Conservation (phyloP, 2,888 invertebrate genomes). For the Drosophila neutralis region DNA sequence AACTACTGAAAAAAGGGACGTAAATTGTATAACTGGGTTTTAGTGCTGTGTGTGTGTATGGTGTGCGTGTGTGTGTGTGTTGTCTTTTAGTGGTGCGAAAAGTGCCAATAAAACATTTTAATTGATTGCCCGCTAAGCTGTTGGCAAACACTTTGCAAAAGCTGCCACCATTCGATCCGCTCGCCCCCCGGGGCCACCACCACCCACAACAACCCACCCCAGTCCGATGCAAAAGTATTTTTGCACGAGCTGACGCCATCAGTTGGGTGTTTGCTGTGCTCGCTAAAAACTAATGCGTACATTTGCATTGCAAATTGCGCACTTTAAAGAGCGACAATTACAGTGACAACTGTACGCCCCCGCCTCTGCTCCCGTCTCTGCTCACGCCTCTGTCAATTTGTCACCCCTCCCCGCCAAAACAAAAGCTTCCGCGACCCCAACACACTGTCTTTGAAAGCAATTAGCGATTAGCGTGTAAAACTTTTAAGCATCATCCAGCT, state of each 20-base stretch:
- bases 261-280: conserved; percentile 50
- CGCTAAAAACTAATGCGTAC: conserved; percentile 75
- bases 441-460: conserved; percentile 73
- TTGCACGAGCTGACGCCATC: conserved; percentile 53
- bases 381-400: background rate
- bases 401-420: background rate
- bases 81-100: conserved; percentile 50
- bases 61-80: conserved; percentile 30
- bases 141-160: conserved; percentile 65
- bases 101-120: conserved; percentile 78
- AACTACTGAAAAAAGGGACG: background rate
- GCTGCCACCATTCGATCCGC: conserved; percentile 18
- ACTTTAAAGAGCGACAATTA: conserved; percentile 78
- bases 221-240: conserved; percentile 39
- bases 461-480: conserved; percentile 74
- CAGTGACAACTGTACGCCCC: conserved; percentile 41
- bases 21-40: background rate
- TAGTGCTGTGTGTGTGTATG: conserved; percentile 6
- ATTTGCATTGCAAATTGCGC: conserved; percentile 80
- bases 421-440: conserved; percentile 11
- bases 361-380: background rate
- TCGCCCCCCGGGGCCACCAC: background rate
- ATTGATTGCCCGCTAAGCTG: conserved; percentile 78
- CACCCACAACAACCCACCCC: conserved; percentile 1
- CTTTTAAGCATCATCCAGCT: conserved; percentile 56